A percentile compares a stretch with the other conserved stretches of the same genome.
Evolutionary conservation across 2,797 vertebrate species (phyloP).

Genomic region (Coregonus ussuriensis): DNA sequence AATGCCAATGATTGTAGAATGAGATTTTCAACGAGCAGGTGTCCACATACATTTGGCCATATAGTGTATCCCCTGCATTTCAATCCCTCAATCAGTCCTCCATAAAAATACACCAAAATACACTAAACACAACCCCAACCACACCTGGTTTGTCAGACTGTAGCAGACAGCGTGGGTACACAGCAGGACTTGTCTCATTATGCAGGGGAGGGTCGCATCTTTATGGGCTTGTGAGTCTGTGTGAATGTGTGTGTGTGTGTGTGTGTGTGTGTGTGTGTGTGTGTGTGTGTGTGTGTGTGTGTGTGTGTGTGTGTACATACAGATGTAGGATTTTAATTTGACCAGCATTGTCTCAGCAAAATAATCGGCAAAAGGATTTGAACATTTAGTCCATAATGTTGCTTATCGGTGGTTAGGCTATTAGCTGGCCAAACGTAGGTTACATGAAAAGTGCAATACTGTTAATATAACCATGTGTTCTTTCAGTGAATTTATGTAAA

Average conservation of each 20-base stretch:
- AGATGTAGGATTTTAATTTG: too few relatives aligned
- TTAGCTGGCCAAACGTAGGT: too few relatives aligned
- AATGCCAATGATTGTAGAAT: too few relatives aligned
- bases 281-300: background rate
- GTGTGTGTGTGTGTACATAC: background rate
- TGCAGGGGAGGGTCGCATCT: constrained; percentile 33
- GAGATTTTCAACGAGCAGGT: too few relatives aligned
- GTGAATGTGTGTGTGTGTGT: background rate
- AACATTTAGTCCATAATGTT: too few relatives aligned
- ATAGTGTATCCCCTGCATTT: background rate
- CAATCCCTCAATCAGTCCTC: background rate
- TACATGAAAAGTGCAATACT: too few relatives aligned
- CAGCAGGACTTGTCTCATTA: constrained; percentile 56
- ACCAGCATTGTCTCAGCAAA: too few relatives aligned
- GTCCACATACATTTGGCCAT: too few relatives aligned
- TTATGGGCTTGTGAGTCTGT: constrained; percentile 21
- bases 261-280: background rate
- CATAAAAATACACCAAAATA: background rate
- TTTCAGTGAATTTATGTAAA: too few relatives aligned
- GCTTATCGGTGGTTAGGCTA: too few relatives aligned
- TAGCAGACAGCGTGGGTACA: constrained; percentile 55
- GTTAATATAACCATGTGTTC: too few relatives aligned
- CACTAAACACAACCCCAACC: background rate
- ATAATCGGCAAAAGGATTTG: too few relatives aligned
- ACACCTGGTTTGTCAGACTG: background rate